Evolutionary conservation across 2,888 invertebrate species (phyloP), one percentile per base, ranked within the genome.

Genomic region (Andrena dorsata): DNA sequence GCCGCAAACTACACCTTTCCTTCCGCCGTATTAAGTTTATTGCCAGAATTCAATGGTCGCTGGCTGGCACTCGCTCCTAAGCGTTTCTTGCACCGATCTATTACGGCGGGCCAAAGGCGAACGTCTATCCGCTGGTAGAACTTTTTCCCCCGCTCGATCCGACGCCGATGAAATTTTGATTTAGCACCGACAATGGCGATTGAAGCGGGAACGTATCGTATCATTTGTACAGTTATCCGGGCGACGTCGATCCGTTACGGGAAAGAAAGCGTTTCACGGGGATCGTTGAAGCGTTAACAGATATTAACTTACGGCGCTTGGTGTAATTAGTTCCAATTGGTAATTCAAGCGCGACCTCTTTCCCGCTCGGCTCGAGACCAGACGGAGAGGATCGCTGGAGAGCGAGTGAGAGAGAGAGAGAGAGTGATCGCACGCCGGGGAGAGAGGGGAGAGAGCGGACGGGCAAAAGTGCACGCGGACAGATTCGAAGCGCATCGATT

Each of bases 271-370:
- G 80, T 65, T 80, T 61, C 71, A 41, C 51, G 51, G 65, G 47
- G 79, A 78, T 72, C 79, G 73, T 68, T 79, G 80, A 68, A 80
- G 80, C 80, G 80, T 80, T 80, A 78, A 80, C 72, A 63, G 72
- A 68, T 56, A 49, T 68, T 72, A 75, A 75, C 47, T 82, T 65
- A 70, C 65, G 64, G 47, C 69, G 60, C 35, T 23, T n/a, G 75
- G 69, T 70, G 82, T 74, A 82, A 75, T 80, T 80, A 80, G 81
- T 73, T 73, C 51, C 81, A 80, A 80, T 80, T 73, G 80, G 72
- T 73, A 65, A 66, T 80, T 80, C 73, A 63, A 80, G 32, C 81
- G 80, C 80, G 73, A 72, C 80, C 66, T 80, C 72, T 65, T 72
- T 80, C 49, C 69, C 56, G 23, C 58, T 13, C 53, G 41, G 53